Conservation (phyloP, 2,888 invertebrate genomes). For the Dione vanillae region DNA sequence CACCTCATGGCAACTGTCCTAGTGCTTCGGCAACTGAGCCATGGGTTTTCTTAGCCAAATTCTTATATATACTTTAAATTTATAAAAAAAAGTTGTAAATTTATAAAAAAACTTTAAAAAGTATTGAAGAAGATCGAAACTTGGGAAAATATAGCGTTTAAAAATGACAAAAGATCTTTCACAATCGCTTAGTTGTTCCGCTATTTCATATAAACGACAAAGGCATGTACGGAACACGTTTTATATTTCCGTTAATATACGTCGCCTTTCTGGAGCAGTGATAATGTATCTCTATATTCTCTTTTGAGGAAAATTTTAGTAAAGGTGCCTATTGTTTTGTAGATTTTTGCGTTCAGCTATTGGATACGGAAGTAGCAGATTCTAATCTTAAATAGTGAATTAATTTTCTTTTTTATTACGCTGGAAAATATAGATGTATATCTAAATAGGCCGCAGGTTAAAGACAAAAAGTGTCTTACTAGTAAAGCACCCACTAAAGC, state of each 20-base stretch:
- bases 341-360: neutral
- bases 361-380: neutral
- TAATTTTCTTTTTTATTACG: too few relatives aligned
- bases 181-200: slow-evolving; percentile 38
- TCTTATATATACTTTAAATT: neutral
- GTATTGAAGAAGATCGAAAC: neutral
- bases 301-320: slow-evolving; percentile 14
- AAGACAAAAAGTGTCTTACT: too few relatives aligned
- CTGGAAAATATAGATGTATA: too few relatives aligned
- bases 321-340: neutral
- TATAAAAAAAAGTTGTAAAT: too few relatives aligned
- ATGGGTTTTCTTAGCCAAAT: too few relatives aligned
- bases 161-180: slow-evolving; percentile 33
- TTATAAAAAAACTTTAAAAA: neutral
- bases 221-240: slow-evolving; percentile 41
- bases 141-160: slow-evolving; percentile 19
- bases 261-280: slow-evolving; percentile 30
- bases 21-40: too few relatives aligned
- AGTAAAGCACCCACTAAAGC: too few relatives aligned
- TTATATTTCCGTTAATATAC: slow-evolving; percentile 43
- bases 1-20: too few relatives aligned
- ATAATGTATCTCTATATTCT: slow-evolving; percentile 25
- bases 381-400: neutral
- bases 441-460: too few relatives aligned
- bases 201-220: slow-evolving; percentile 43